Base-by-base conservation (phyloP, 2,797 vertebrate genomes). In the Tenualosa thibaudeaui region DNA sequence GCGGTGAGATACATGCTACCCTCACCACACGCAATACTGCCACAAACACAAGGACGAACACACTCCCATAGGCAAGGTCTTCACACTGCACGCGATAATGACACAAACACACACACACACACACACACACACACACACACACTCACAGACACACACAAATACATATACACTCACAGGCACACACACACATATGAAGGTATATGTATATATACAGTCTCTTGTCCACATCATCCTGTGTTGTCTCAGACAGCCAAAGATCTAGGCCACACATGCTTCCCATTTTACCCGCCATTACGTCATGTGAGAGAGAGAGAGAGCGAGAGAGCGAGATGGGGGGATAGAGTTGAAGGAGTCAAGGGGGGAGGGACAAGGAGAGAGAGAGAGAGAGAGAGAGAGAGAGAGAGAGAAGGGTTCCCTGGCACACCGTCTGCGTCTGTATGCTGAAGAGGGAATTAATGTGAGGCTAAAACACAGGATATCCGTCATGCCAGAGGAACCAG, bases 251-350 rank as follows among this genome's bases (percentile, higher is more conserved):
- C 65, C 75, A 62, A 58, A 31, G 81, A 86, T 87, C 31, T 78
- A 85, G 56, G 62, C 83, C 85, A 88, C 89, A 90, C 82, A 82
- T 89, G 91, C 84, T 89, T 90, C 86, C 82, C 82, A 90, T 90
- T 89, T 90, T 56, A 82, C 86, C 83, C 40, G 2, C 85, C 82
- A 81, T 90, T 86, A 89, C 89, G 65, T 90, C 89, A 91, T 84
- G 60, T 26, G 6, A 6, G n/a, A 26, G 60, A 62, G 60, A 62
- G 60, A 24, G 58, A 24, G 60, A 62, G 60, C 8, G 58, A 24
- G 60, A 60, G 58, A 60, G 22, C 9, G n/a, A 26, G 54, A 26
- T n/a, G 10, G 60, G 24, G 24, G 3, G 22, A 62, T 4, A 24
- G 60, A 24, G 24, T 31, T 31, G 31, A 31, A 31, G 31, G 31